Conservation (phyloP, 2,113 vertebrate species). For the Ammodytes marinus region DNA sequence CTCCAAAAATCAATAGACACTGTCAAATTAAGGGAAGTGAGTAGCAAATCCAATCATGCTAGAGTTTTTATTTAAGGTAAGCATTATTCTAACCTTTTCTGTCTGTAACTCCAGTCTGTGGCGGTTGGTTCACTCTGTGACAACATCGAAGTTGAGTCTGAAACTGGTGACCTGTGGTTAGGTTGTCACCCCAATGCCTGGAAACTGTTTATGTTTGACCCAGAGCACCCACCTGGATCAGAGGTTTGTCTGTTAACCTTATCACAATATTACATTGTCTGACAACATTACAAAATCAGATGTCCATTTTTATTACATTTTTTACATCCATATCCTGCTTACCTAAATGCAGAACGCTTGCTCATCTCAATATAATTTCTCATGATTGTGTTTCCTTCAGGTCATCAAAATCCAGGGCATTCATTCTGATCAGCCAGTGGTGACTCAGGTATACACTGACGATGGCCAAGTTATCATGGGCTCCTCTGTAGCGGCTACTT, state of each 20-base stretch:
- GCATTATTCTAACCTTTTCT: not conserved
- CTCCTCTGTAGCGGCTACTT: conserved; percentile 87
- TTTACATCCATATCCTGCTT: not conserved
- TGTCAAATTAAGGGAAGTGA: not conserved
- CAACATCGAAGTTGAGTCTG: conserved; percentile 89
- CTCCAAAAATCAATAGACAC: not conserved
- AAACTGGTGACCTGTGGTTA: conserved; percentile 90
- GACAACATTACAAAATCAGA: not conserved
- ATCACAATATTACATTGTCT: not conserved
- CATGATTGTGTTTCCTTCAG: conserved; percentile 38
- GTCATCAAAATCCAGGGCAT: conserved; percentile 92
- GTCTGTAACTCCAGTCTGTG: conserved; percentile 78
- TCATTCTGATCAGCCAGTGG: conserved; percentile 86
- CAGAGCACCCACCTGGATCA: conserved; percentile 88
- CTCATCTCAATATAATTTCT: not conserved
- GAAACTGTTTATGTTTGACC: conserved; percentile 80
- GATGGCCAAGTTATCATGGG: conserved; percentile 89
- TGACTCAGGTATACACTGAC: conserved; percentile 90
- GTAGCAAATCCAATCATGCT: not conserved
- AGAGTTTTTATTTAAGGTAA: not conserved
- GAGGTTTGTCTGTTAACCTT: conserved; percentile 86
- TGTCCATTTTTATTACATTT: too few species aligned
- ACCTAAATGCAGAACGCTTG: not conserved
- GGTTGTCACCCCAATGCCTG: conserved; percentile 90
- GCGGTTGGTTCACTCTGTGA: conserved; percentile 87